These are phyloP conservation scores for Euwallacea fornicatus DNA, from an alignment of 1,140 invertebrate species.

Conservation along the genomic window DNA sequence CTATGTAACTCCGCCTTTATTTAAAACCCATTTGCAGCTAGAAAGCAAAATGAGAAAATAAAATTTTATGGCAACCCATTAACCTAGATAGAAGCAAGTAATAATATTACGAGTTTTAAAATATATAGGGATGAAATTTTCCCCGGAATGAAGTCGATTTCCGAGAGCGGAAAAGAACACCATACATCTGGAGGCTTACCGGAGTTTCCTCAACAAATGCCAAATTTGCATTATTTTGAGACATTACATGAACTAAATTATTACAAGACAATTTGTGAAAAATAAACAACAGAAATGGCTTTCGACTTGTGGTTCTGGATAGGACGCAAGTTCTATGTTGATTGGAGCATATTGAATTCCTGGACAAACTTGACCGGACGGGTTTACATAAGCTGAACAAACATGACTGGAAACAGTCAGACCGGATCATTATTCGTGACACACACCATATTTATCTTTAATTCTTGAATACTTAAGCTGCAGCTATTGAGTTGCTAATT, in stretches of 20 bases:
- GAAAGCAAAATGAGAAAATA: constrained; percentile 9
- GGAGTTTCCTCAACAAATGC: background rate
- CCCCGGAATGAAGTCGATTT: background rate
- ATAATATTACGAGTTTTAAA: constrained; percentile 11
- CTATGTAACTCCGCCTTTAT: background rate
- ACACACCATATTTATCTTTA: background rate
- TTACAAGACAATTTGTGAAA: background rate
- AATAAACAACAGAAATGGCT: too few relatives aligned
- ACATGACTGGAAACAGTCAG: background rate
- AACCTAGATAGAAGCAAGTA: constrained; percentile 8
- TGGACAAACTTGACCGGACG: too few relatives aligned
- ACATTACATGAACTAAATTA: background rate
- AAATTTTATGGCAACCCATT: constrained; percentile 12
- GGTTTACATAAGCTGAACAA: constrained; percentile 1
- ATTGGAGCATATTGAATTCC: too few relatives aligned
- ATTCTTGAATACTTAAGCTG: background rate
- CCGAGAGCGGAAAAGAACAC: background rate
- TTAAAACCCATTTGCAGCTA: background rate
- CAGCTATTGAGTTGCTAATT: too few relatives aligned
- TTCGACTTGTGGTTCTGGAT: too few relatives aligned
- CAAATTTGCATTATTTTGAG: background rate
- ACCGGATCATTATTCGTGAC: background rate
- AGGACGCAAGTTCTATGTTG: too few relatives aligned
- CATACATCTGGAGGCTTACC: too few relatives aligned
- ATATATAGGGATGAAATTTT: background rate